phyloP scores from a whole-genome alignment of 2,113 vertebrate species.

The Cryptotis parvus region DNA sequence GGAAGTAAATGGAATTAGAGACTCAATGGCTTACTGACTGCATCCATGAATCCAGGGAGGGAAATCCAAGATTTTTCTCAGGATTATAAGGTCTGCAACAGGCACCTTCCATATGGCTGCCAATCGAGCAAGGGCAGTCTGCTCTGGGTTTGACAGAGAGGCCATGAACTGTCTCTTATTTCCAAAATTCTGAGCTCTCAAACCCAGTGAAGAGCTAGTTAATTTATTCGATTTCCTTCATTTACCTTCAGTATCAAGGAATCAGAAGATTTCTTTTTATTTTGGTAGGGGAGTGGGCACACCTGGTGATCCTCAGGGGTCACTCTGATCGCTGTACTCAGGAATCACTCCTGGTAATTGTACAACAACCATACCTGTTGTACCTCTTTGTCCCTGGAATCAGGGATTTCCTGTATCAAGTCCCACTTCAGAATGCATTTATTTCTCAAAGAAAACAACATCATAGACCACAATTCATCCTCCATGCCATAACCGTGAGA shows the following conservation, averaged over 20 bases:
- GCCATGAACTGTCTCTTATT: not conserved
- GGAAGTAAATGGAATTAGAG: constrained; percentile 43
- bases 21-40: constrained; percentile 60
- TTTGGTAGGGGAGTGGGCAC: no score
- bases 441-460: constrained; percentile 33
- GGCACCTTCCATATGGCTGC: not conserved
- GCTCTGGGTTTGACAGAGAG: constrained; percentile 30
- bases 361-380: no score
- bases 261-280: not conserved
- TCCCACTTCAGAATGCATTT: constrained; percentile 27
- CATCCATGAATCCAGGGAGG: constrained; percentile 25
- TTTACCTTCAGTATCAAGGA: constrained; percentile 40
- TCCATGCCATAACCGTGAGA: constrained; percentile 48
- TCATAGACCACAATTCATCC: constrained; percentile 19
- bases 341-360: no score
- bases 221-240: not conserved
- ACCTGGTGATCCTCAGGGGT: no score
- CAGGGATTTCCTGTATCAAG: not conserved
- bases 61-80: constrained; percentile 47
- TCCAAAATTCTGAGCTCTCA: not conserved
- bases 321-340: no score
- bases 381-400: not conserved
- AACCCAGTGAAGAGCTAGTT: not conserved
- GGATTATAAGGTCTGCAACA: constrained; percentile 41
- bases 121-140: not conserved